phyloP scores from a whole-genome alignment of 2,888 invertebrate genomes.

The Trachelus tabidus region DNA sequence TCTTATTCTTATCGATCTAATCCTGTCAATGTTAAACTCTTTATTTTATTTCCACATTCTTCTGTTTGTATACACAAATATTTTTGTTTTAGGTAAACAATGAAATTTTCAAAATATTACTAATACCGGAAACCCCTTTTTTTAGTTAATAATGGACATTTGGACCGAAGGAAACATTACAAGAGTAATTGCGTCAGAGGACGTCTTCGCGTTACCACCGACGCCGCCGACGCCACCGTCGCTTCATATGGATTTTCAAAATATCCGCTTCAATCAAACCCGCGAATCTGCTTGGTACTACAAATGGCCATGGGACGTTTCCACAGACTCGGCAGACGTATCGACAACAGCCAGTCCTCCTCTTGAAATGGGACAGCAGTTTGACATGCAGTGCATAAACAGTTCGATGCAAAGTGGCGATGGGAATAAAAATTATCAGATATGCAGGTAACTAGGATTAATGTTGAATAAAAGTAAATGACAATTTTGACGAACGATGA shows the following conservation, averaged over 20 bases:
- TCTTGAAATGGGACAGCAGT: conserved; percentile 1
- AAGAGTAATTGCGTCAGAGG: conserved; percentile 18
- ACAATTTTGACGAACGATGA: background rate
- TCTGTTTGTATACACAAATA: background rate
- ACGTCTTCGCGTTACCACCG: conserved; percentile 39
- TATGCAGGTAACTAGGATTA: conserved; percentile 30
- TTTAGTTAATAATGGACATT: conserved; percentile 4
- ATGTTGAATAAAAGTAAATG: background rate
- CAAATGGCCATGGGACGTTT: conserved; percentile 32
- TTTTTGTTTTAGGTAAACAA: background rate
- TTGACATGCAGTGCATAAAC: conserved; percentile 4
- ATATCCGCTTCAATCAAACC: conserved; percentile 22
- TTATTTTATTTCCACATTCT: background rate
- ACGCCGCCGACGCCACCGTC: conserved; percentile 35
- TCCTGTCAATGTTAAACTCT: background rate
- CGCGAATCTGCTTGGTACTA: conserved; percentile 31
- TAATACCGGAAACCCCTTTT: background rate
- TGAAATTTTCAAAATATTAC: background rate
- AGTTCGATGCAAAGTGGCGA: conserved; percentile 26
- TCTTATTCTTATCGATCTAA: background rate
- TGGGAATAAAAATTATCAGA: conserved; percentile 36
- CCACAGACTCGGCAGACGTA: background rate
- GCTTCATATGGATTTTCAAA: conserved; percentile 28
- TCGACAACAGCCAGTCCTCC: conserved; percentile 15
- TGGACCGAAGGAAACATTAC: conserved; percentile 14